Percentiles rank a stretch among this genome's conserved stretches.
phyloP scores from a whole-genome alignment of 2,888 invertebrate species.

The Nemoura dubitans region DNA sequence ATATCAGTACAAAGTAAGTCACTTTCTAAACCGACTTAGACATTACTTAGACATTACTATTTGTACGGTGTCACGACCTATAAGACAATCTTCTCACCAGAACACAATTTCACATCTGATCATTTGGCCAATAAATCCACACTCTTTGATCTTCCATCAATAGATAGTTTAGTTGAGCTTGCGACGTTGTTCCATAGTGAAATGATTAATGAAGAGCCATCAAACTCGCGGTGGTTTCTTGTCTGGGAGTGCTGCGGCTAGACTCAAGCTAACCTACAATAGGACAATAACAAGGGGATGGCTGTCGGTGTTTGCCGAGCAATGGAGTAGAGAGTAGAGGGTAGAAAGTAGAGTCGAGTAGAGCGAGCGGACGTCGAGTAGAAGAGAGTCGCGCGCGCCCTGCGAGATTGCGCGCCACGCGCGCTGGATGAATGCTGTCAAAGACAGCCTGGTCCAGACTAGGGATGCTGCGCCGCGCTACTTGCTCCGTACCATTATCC shows the following conservation, averaged over 20 bases:
- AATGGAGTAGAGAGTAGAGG: background rate
- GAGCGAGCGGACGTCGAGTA: no score
- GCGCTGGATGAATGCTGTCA: background rate
- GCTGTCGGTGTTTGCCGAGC: background rate
- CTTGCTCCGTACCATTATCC: slow-evolving; percentile 12
- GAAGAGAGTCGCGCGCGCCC: background rate
- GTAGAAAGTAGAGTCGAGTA: background rate
- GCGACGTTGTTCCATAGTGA: background rate
- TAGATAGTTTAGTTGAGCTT: background rate
- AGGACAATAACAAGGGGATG: slow-evolving; percentile 23
- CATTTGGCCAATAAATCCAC: background rate
- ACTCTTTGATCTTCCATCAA: background rate
- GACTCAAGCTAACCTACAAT: slow-evolving; percentile 28
- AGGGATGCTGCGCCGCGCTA: background rate
- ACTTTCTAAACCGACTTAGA: no score
- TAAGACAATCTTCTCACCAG: background rate
- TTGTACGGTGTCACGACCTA: background rate
- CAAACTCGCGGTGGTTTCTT: slow-evolving; percentile 19
- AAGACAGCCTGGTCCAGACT: background rate
- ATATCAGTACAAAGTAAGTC: no score
- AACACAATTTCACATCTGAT: background rate
- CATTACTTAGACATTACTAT: background rate
- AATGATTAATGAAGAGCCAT: slow-evolving; percentile 28
- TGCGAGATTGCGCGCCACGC: background rate
- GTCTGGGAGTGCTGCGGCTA: slow-evolving; percentile 16